Conservation (phyloP, 2,113 vertebrate species). For the Crotalus horridus region DNA sequence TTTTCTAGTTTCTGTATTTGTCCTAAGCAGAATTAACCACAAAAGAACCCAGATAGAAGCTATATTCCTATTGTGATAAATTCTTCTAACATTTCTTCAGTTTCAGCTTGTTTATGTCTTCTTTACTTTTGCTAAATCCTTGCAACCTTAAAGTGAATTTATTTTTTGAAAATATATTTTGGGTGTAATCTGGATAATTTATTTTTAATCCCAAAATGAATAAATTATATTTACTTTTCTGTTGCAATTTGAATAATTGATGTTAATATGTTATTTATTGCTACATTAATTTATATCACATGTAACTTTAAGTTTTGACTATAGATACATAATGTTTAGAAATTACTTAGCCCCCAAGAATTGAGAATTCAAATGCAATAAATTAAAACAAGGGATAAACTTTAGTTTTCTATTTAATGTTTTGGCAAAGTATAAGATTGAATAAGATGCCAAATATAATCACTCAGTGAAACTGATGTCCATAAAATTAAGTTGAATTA, state of each 20-base stretch:
- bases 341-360: background rate
- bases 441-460: background rate
- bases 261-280: background rate
- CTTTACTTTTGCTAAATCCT: background rate
- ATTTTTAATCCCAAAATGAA: background rate
- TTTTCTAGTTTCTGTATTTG: background rate
- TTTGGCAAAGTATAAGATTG: background rate
- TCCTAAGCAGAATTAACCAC: background rate
- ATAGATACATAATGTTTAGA: background rate
- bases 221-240: background rate
- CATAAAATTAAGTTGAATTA: background rate
- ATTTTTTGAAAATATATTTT: background rate
- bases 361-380: background rate
- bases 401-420: background rate
- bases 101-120: background rate
- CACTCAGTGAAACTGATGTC: background rate
- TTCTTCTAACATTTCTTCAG: background rate
- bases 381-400: background rate
- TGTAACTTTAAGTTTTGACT: background rate
- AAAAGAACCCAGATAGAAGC: background rate
- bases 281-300: background rate
- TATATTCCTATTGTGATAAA: constrained; percentile 1
- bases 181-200: background rate
- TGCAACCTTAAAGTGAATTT: background rate
- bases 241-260: background rate